A percentile compares a stretch with the other conserved stretches of the same genome.
Conservation (phyloP, 2,888 invertebrate species). For the Apeira syringaria region DNA sequence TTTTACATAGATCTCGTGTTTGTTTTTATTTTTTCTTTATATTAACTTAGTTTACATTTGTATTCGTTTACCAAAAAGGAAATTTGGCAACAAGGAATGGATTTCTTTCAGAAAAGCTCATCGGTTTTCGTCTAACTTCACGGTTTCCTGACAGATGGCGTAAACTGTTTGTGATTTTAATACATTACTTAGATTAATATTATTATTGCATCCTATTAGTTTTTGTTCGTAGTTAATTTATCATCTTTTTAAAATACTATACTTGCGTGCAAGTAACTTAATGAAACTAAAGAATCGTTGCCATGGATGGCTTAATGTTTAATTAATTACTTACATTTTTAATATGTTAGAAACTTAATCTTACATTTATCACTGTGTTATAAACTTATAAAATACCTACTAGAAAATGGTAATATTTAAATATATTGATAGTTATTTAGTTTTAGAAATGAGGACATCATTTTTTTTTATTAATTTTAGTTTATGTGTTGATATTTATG, state of each 20-base stretch:
- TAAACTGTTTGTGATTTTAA: slow-evolving; percentile 30
- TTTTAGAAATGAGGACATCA: slow-evolving; percentile 8
- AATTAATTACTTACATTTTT: neutral
- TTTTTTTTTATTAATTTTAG: slow-evolving; percentile 9
- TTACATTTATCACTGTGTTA: neutral
- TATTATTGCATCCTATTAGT: slow-evolving; percentile 24
- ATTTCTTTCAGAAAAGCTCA: no score
- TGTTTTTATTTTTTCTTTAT: no score
- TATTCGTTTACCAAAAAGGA: no score
- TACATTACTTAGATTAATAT: slow-evolving; percentile 19
- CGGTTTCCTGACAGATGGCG: slow-evolving; percentile 4
- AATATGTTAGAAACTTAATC: no score
- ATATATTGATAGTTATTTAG: slow-evolving; percentile 9
- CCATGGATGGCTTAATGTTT: slow-evolving; percentile 7
- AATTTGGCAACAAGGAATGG: no score
- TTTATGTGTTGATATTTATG: slow-evolving; percentile 9
- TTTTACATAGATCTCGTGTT: no score
- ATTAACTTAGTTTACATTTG: no score
- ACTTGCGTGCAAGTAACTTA: neutral
- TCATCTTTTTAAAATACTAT: slow-evolving; percentile 2
- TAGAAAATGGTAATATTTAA: slow-evolving; percentile 5
- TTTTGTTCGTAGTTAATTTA: slow-evolving; percentile 18
- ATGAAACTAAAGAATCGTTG: slow-evolving; percentile 10
- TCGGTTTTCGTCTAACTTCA: slow-evolving; percentile 4
- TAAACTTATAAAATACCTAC: slow-evolving; percentile 1